A percentile compares a stretch with the other conserved stretches of the same genome.
Evolutionary conservation across 2,113 vertebrate genomes (phyloP).

Genomic region (Tylochromis polylepis): DNA sequence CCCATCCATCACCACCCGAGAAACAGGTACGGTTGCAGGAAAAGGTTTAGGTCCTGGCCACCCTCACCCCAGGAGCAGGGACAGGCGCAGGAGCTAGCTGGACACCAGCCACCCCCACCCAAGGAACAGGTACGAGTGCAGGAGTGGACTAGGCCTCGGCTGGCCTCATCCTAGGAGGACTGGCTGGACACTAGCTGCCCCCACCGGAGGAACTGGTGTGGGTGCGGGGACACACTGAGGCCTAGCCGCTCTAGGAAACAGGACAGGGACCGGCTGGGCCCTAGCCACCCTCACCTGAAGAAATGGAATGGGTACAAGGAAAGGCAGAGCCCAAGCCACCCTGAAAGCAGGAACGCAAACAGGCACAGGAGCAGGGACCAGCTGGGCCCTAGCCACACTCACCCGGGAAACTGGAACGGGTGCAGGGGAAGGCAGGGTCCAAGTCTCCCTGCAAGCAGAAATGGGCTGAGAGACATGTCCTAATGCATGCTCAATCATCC

Average conservation of each 20-base stretch:
- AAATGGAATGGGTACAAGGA: accelerated
- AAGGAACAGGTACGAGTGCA: neutral
- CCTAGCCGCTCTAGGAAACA: neutral
- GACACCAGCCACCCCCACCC: accelerated
- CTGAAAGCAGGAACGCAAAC: neutral
- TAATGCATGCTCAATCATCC: neutral
- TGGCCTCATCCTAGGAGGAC: accelerated
- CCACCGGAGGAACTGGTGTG: accelerated
- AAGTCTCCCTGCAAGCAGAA: neutral
- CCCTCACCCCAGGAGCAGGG: accelerated
- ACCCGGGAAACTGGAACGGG: accelerated
- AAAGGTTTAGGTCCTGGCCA: neutral
- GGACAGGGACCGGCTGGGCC: neutral
- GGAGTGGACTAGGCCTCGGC: neutral
- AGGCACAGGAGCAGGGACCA: neutral
- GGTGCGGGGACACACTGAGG: neutral
- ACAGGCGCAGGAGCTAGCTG: accelerated
- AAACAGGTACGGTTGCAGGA: accelerated
- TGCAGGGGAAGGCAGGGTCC: accelerated
- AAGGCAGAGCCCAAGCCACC: accelerated
- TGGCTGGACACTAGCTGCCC: accelerated
- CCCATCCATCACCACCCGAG: neutral
- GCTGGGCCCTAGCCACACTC: neutral
- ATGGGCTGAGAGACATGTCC: neutral
- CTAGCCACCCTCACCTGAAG: neutral